Conservation (phyloP, 2,113 vertebrate species). For the Saguinus imperator region DNA sequence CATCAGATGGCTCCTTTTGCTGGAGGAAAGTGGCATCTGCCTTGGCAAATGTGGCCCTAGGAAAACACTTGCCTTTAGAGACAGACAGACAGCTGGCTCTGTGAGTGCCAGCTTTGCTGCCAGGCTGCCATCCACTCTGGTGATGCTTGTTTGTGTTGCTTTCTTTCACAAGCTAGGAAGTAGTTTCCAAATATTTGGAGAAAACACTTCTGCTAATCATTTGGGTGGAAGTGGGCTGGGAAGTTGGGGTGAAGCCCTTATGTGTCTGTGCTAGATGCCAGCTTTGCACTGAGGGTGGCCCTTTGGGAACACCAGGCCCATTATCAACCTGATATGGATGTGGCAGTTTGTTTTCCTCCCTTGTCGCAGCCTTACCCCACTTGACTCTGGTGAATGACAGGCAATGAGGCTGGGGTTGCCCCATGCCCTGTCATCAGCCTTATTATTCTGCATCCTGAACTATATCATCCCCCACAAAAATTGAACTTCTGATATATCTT, state of each 20-base stretch:
- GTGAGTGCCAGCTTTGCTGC: not conserved
- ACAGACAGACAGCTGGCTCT: not conserved
- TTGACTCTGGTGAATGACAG: not conserved
- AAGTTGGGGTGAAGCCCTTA: not conserved
- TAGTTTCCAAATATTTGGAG: constrained; percentile 30
- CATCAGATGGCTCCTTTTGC: not conserved
- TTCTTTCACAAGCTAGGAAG: not conserved
- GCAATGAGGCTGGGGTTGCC: not conserved
- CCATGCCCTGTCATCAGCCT: not conserved
- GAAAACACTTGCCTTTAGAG: not conserved
- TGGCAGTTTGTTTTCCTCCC: not conserved
- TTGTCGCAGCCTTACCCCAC: not conserved
- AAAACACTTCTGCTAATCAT: not conserved
- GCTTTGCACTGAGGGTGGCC: not conserved
- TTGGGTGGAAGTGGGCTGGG: not conserved
- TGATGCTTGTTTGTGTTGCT: not conserved
- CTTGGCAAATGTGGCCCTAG: not conserved
- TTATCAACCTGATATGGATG: not conserved
- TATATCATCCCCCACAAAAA: not conserved
- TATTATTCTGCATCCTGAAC: not conserved
- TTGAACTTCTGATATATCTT: not conserved
- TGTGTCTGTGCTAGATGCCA: not conserved
- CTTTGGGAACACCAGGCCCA: not conserved
- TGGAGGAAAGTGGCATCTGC: not conserved
- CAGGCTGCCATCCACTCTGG: not conserved